Conservation (phyloP, 2,797 vertebrate genomes). For the Ctenopoma kingsleyae region DNA sequence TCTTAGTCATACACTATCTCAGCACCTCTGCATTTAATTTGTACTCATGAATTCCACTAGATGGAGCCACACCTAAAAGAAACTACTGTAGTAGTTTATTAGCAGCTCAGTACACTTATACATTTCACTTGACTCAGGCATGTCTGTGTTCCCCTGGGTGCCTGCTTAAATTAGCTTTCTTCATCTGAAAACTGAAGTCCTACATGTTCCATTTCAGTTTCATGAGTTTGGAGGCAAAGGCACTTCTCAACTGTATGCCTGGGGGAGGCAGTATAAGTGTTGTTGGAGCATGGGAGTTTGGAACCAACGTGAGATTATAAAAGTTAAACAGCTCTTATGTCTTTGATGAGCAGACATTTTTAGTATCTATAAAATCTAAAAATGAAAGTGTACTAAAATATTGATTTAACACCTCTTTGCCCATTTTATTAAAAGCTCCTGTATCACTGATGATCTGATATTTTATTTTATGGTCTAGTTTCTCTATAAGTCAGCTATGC, state of each 20-base stretch:
- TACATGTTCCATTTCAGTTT: background rate
- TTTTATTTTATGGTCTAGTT: slow-evolving; percentile 22
- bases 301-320: background rate
- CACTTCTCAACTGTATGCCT: background rate
- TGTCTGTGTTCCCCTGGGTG: too few relatives aligned
- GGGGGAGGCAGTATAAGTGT: background rate
- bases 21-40: background rate
- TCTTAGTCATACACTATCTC: too few relatives aligned
- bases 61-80: slow-evolving; percentile 40
- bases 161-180: background rate
- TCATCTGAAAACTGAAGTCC: background rate
- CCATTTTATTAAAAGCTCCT: background rate
- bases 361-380: slow-evolving; percentile 25
- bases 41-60: slow-evolving; percentile 22
- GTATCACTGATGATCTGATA: slow-evolving; percentile 21
- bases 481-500: slow-evolving; percentile 6
- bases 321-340: background rate
- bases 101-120: background rate
- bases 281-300: background rate
- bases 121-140: too few relatives aligned
- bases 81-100: background rate
- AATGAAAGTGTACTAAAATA: slow-evolving; percentile 11
- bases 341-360: slow-evolving; percentile 11
- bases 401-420: slow-evolving; percentile 14
- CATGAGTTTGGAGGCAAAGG: background rate